Percentiles rank a stretch among this genome's conserved stretches.
These are phyloP conservation scores for Oryzias woworae DNA, from an alignment of 2,113 vertebrate species.

Conservation along the genomic window DNA sequence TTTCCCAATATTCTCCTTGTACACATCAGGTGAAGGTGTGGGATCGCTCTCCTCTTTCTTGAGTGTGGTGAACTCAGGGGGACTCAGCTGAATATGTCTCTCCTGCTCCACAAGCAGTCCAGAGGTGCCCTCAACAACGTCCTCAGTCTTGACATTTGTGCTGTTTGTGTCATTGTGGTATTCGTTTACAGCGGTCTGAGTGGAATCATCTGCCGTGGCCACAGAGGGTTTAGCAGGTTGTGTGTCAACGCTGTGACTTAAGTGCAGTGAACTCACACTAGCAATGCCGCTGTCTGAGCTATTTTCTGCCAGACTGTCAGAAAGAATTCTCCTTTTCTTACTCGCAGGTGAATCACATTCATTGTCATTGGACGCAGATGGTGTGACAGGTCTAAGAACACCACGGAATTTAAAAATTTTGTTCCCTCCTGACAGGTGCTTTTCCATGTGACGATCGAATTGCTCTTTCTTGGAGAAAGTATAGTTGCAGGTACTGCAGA, in stretches of 20 bases:
- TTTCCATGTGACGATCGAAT: conserved; percentile 97
- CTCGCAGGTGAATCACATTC: conserved; percentile 75
- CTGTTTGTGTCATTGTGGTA: conserved; percentile 46
- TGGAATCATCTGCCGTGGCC: conserved; percentile 63
- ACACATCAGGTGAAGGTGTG: conserved; percentile 35
- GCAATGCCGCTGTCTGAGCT: conserved; percentile 67
- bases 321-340: conserved; percentile 80
- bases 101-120: conserved; percentile 68
- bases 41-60: conserved; percentile 49
- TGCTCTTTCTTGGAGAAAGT: conserved; percentile 98
- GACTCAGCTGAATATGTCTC: conserved; percentile 60
- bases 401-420: conserved; percentile 90
- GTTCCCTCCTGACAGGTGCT: conserved; percentile 85
- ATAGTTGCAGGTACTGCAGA: conserved; percentile 98
- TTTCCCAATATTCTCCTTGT: conserved; percentile 46
- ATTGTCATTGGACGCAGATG: conserved; percentile 65
- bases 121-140: conserved; percentile 74
- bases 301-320: conserved; percentile 67
- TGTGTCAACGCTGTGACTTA: conserved; percentile 52
- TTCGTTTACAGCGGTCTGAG: conserved; percentile 43
- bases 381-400: conserved; percentile 82
- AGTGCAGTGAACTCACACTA: conserved; percentile 50
- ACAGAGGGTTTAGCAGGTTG: conserved; percentile 55
- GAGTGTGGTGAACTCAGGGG: conserved; percentile 62
- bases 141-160: conserved; percentile 75